phyloP scores from a whole-genome alignment of 2,113 vertebrate genomes.

The Hippolais icterina region DNA sequence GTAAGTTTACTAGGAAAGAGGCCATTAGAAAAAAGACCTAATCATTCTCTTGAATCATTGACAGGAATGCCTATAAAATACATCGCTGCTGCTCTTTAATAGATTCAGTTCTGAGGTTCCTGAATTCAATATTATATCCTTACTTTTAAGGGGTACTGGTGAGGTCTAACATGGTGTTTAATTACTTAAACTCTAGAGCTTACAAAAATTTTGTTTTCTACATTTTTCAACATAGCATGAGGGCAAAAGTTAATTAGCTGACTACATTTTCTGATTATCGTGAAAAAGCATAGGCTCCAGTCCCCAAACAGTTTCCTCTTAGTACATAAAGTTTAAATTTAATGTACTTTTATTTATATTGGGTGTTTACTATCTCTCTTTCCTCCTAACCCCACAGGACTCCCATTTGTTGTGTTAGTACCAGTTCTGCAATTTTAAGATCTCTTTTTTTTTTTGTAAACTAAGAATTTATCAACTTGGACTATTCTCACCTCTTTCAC shows the following conservation, averaged over 20 bases:
- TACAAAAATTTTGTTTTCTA: neutral
- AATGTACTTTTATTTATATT: neutral
- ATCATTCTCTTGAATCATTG: neutral
- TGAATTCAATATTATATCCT: neutral
- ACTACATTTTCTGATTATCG: neutral
- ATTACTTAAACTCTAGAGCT: neutral
- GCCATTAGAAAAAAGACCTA: neutral
- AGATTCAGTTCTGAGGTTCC: neutral
- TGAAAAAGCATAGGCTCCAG: neutral
- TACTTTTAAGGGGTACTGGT: neutral
- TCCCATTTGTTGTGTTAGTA: neutral
- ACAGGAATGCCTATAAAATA: neutral
- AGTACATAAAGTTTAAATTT: neutral
- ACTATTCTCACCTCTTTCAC: neutral
- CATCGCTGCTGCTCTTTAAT: neutral
- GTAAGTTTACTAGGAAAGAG: neutral
- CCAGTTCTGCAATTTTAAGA: neutral
- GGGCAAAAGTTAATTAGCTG: neutral
- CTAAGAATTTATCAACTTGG: neutral
- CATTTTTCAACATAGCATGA: neutral
- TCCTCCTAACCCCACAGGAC: neutral
- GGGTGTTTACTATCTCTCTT: neutral
- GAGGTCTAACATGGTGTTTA: neutral
- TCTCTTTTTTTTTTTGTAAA: no score
- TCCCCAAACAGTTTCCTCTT: neutral